Conservation (phyloP, 2,888 invertebrate genomes). For the Dusona sp. region DNA sequence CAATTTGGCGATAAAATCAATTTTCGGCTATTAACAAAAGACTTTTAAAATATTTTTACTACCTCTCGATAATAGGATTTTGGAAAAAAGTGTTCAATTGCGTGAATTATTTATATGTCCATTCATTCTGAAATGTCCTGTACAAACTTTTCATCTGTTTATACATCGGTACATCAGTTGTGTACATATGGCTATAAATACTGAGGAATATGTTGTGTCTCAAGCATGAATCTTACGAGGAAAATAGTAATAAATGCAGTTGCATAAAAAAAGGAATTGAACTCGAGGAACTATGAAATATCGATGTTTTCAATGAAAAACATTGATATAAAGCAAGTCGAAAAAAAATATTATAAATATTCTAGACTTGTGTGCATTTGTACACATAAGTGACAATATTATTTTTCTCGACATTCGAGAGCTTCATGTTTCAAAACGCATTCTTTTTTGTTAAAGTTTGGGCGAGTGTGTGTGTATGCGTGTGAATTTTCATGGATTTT, state of each 20-base stretch:
- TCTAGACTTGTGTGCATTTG: neutral
- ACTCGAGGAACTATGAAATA: neutral
- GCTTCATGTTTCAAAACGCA: slow-evolving; percentile 27
- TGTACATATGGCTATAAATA: slow-evolving; percentile 1
- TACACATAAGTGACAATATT: neutral
- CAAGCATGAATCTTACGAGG: slow-evolving; percentile 14
- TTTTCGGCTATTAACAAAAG: too few relatives aligned
- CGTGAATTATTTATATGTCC: neutral
- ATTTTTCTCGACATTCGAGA: neutral
- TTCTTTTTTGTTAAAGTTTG: neutral
- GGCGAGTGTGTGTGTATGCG: slow-evolving; percentile 9
- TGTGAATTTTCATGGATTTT: slow-evolving; percentile 9
- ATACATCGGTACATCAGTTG: slow-evolving; percentile 23
- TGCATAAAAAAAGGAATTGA: slow-evolving; percentile 26
- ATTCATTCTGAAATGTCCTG: neutral
- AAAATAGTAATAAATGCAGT: slow-evolving; percentile 19
- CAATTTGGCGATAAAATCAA: too few relatives aligned
- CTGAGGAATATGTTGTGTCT: slow-evolving; percentile 3
- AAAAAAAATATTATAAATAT: neutral
- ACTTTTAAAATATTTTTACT: too few relatives aligned
- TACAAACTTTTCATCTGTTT: neutral
- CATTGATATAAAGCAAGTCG: neutral
- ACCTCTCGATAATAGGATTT: too few relatives aligned
- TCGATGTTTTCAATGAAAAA: neutral
- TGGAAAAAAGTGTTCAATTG: neutral